Evolutionary conservation across 1,140 invertebrate genomes (phyloP), one percentile per base, ranked within the genome.

Genomic region (Drosophila persimilis): DNA sequence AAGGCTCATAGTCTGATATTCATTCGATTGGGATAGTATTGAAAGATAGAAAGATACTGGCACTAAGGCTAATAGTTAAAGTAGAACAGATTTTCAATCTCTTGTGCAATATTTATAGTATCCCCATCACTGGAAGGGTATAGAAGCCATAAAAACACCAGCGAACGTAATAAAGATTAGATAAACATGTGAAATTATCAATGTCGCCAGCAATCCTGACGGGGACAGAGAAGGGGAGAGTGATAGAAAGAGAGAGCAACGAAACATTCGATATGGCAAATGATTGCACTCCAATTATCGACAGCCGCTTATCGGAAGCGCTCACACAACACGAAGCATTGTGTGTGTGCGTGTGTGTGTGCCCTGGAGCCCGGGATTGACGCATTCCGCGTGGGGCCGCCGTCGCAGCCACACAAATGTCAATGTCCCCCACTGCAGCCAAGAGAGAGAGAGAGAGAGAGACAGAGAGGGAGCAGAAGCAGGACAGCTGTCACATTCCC

Each of bases 271-370:
- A 85, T 62, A 65, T 55, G 73, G 45, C 53, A 45, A 74, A 60
- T 64, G 56, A 81, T 78, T 83, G 74, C 78, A 79, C 73, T 86
- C 35, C 79, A 75, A 86, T 88, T 88, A 88, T 76, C 75, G 57
- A 57, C 57, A 50, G 6, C 52, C 39, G 24, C 59, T 67, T 81
- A 81, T 81, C 73, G 44, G 56, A 29, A 58, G 35, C 35, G 7
- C 6, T 9, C 31, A 0, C 29, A 31, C 31, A 39, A 4, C 11
- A 39, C 3, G 24, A 26, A 26, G 5, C 24, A 26, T 2, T 35
- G 8, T 31, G 31, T 31, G 31, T 31, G 35, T 11, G 31, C 3
- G 31, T 9, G 8, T 11, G 35, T 39, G 11, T 39, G 11, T 39
- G 35, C 35, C 11, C 31, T 2, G 8, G 8, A 9, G 44, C 31